These are phyloP conservation scores for Acronicta psi DNA, from an alignment of 2,888 invertebrate species.

Conservation along the genomic window DNA sequence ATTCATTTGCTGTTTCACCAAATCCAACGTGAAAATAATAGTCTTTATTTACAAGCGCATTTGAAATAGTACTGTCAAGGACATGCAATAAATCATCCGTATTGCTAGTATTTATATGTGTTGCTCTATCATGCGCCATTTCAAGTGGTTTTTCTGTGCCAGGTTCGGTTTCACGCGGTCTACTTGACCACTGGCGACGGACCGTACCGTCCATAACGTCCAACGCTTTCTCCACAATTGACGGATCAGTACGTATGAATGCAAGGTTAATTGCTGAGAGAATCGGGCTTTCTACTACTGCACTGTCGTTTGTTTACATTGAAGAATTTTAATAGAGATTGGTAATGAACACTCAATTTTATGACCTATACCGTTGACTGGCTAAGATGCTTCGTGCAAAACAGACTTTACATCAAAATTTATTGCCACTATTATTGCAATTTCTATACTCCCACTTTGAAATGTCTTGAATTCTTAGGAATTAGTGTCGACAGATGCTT, in stretches of 20 bases:
- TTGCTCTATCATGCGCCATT: neutral
- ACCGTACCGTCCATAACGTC: conserved; percentile 63
- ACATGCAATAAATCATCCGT: too few relatives aligned
- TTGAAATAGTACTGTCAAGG: neutral
- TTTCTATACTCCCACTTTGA: neutral
- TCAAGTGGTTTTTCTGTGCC: conserved; percentile 34
- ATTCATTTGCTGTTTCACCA: too few relatives aligned
- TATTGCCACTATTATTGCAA: neutral
- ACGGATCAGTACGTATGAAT: conserved; percentile 58
- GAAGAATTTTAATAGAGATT: conserved; percentile 7
- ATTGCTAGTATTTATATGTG: neutral
- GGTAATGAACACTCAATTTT: neutral
- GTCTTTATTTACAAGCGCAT: neutral
- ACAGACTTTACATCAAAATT: neutral
- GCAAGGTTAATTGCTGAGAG: conserved; percentile 52
- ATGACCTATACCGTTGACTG: neutral
- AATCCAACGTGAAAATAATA: too few relatives aligned
- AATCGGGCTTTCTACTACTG: conserved; percentile 52
- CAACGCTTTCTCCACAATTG: conserved; percentile 72
- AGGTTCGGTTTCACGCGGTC: conserved; percentile 53
- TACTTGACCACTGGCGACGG: conserved; percentile 76
- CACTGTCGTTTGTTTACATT: conserved; percentile 23
- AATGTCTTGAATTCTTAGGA: neutral
- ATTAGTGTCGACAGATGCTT: too few relatives aligned
- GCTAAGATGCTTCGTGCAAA: too few relatives aligned